Evolutionary conservation across 2,113 vertebrate genomes (phyloP), one percentile per base, ranked within the genome.

Genomic region (Oncorhynchus tshawytscha): DNA sequence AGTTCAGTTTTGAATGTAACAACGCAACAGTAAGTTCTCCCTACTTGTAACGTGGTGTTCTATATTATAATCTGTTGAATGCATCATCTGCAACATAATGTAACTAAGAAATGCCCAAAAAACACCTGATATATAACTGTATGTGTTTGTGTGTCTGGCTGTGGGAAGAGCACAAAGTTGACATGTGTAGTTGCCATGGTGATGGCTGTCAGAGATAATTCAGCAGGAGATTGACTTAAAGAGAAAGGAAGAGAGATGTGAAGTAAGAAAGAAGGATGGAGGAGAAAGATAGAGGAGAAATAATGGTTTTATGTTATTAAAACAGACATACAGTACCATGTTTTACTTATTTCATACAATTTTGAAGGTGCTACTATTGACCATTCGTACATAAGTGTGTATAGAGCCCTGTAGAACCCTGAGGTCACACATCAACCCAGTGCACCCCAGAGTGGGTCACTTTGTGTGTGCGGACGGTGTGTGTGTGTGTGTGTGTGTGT

Each of bases 91-190:
- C 24, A 11, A 25, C 22, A 64, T 24, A 64, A 11, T 64, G 60
- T 9, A 25, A 24, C 1, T 2, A 66, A 5, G 22, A 16, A 25
- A 66, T 12, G 1, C 6, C 60, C 25, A 0, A 6, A 2, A 27
- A 71, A 76, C 76, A 71, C 24, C 3, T 12, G n/a, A 11, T 29
- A 6, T 48, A 31, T 31, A 5, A 31, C 29, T 31, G 13, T 29
- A 18, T 72, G 20, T 72, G 71, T 68, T 67, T 1, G 25, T 65
- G 65, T 74, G 45, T 65, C 39, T 77, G 71, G 71, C 45, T 75
- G 68, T 0, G 64, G 51, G 12, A 54, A 15, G 76, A 45, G 9
- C 39, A 45, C 9, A 45, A 45, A 11, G 31, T 29, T 31, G 15
- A 34, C 27, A 68, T 3, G 7, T 24, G 16, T 68, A 20, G 29